Evolutionary conservation across 2,888 invertebrate species (phyloP).

Genomic region (Sericinus montela): DNA sequence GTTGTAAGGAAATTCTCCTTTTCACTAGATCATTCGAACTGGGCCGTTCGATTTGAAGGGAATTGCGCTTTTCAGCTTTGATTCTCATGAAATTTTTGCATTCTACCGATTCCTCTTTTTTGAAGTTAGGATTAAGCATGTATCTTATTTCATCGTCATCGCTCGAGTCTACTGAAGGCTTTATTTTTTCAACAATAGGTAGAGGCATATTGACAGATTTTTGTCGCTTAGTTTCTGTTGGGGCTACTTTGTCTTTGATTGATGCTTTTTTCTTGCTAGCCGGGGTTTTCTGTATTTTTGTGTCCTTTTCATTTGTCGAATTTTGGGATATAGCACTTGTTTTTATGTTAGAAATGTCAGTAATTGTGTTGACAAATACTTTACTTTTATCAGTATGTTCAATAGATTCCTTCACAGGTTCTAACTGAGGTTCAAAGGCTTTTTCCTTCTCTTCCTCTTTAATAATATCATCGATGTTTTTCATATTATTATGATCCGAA

Average conservation of each 20-base stretch:
- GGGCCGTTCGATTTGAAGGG: slow-evolving; percentile 63
- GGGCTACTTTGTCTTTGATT: slow-evolving; percentile 46
- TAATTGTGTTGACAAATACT: slow-evolving; percentile 3
- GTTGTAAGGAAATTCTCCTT: slow-evolving; percentile 60
- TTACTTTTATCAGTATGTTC: neutral
- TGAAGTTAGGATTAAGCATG: slow-evolving; percentile 65
- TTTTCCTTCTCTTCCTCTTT: neutral
- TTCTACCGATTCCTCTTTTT: slow-evolving; percentile 41
- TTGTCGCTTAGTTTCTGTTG: slow-evolving; percentile 44
- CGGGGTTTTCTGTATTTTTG: slow-evolving; percentile 26
- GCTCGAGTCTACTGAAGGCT: slow-evolving; percentile 40
- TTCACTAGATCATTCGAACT: slow-evolving; percentile 58
- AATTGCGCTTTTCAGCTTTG: slow-evolving; percentile 57
- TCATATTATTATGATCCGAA: neutral
- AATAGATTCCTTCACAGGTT: neutral
- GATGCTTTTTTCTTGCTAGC: slow-evolving; percentile 29
- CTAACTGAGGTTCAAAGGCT: neutral
- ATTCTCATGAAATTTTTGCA: slow-evolving; percentile 59
- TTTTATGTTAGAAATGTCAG: slow-evolving; percentile 19
- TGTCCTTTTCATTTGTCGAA: slow-evolving; percentile 33
- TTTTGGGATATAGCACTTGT: slow-evolving; percentile 23
- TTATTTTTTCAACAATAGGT: slow-evolving; percentile 26
- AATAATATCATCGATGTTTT: neutral
- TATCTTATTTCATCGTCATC: slow-evolving; percentile 68
- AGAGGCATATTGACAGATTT: slow-evolving; percentile 33